phyloP scores from a whole-genome alignment of 2,888 invertebrate species.

The Furcula furcula region DNA sequence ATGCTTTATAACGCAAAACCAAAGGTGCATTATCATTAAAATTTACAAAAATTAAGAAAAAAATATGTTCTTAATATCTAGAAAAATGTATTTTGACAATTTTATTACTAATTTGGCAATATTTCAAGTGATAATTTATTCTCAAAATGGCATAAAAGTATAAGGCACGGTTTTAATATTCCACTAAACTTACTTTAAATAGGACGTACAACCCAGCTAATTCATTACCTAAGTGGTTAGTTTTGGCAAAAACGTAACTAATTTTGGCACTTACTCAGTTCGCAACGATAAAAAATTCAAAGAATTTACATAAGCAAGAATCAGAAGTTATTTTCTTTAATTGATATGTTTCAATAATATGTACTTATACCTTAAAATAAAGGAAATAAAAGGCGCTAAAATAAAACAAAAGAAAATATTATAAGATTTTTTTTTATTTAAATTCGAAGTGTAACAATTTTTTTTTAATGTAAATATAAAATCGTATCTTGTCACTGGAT shows the following conservation, averaged over 20 bases:
- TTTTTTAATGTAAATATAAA: constrained; percentile 69
- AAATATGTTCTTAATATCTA: constrained; percentile 30
- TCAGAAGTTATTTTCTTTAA: constrained; percentile 18
- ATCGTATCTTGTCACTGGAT: constrained; percentile 75
- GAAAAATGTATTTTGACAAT: constrained; percentile 43
- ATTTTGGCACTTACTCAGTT: constrained; percentile 45
- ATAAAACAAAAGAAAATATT: constrained; percentile 57
- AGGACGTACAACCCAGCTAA: constrained; percentile 72
- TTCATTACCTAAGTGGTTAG: constrained; percentile 28
- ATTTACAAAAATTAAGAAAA: constrained; percentile 8
- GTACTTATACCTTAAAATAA: constrained; percentile 34
- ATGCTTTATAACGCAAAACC: constrained; percentile 13
- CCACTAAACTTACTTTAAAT: constrained; percentile 62
- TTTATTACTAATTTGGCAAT: constrained; percentile 57
- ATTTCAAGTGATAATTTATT: constrained; percentile 71
- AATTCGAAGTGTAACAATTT: constrained; percentile 77
- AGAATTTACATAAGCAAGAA: constrained; percentile 23
- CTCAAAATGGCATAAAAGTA: constrained; percentile 78
- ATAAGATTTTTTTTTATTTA: constrained; percentile 67
- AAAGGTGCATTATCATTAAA: constrained; percentile 8
- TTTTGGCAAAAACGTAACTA: constrained; percentile 22
- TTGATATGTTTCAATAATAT: constrained; percentile 69
- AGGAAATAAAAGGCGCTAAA: constrained; percentile 26
- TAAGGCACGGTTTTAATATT: constrained; percentile 78
- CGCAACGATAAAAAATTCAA: constrained; percentile 12